Evolutionary conservation across 2,797 vertebrate genomes (phyloP), one percentile per base, ranked within the genome.

Genomic region (Neomorphus geoffroyi): DNA sequence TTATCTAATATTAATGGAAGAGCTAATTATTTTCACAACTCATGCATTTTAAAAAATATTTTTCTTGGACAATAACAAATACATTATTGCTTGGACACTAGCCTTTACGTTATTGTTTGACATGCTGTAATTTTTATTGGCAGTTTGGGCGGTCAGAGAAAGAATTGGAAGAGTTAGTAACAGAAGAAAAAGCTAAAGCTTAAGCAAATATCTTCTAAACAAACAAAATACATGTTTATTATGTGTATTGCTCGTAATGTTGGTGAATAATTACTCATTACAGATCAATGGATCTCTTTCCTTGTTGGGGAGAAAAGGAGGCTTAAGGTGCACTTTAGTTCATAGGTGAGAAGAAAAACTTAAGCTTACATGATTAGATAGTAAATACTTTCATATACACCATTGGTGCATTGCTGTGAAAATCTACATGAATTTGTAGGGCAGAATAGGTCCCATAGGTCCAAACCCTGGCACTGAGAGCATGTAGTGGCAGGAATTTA

Each of bases 261-360:
- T 87, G 81, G 48, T 50, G 87, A 88, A 80, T 79, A 91, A 41
- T 86, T 92, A 45, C 39, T 90, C 12, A 62, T 90, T 84, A 54
- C 28, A 85, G 53, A 88, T 93, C 65, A 91, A 54, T 82, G 77
- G 33, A 81, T 93, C 88, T 86, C 48, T 85, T 82, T 54, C n/a
- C 65, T 39, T 64, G 45, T 27, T 57, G 48, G 27, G 22, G 45
- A 65, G 61, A 81, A 91, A 74, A 90, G 69, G 43, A 72, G 22
- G 50, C 37, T 69, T 94, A 88, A 81, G 50, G 41, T 89, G 35
- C 28, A 53, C 43, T 61, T 70, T 12, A 57, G 53, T 56, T 90
- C 37, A 48, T 67, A 74, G n/a, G 39, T 57, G 57, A 75, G 67
- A 57, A 60, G 33, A 24, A 37, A 53, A 75, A 12, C 15, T 84